These are phyloP conservation scores for Rhagologus leucostigma DNA, from an alignment of 2,113 vertebrate species.

Conservation along the genomic window DNA sequence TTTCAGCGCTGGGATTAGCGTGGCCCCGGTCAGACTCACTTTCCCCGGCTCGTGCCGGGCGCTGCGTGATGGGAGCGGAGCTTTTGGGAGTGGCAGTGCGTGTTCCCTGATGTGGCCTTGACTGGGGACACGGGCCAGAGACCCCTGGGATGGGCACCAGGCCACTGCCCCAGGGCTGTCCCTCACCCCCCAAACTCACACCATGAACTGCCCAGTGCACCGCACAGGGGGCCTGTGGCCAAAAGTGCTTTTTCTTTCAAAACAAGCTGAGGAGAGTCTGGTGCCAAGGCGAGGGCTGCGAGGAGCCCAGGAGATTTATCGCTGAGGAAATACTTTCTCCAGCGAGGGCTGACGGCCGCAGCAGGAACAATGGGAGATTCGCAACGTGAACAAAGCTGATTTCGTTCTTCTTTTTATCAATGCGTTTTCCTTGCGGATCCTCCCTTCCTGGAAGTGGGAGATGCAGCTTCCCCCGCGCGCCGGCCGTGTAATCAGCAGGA, in stretches of 20 bases:
- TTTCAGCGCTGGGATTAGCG: not conserved
- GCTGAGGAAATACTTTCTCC: slow-evolving; percentile 80
- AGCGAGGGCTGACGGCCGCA: slow-evolving; percentile 45
- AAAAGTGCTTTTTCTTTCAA: slow-evolving; percentile 59
- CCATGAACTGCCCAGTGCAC: accelerated
- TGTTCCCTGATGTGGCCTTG: not conserved
- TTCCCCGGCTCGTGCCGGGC: not conserved
- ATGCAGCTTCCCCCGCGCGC: slow-evolving; percentile 62
- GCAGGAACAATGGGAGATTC: slow-evolving; percentile 85
- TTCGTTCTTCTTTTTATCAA: slow-evolving; percentile 72
- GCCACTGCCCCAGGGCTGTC: too few relatives aligned
- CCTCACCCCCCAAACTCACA: not conserved
- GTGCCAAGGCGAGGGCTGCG: slow-evolving; percentile 62
- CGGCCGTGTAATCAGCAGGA: slow-evolving; percentile 71
- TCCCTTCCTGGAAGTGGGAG: slow-evolving; percentile 86
- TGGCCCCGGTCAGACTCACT: not conserved
- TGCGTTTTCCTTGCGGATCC: slow-evolving; percentile 77
- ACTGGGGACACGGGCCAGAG: accelerated
- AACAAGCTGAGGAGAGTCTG: slow-evolving; percentile 55
- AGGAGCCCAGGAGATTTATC: slow-evolving; percentile 80
- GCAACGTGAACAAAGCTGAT: slow-evolving; percentile 66
- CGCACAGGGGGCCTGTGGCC: not conserved
- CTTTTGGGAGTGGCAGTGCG: not conserved
- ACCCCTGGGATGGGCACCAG: not conserved
- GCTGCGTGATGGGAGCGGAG: not conserved